These are phyloP conservation scores for Zygaena filipendulae DNA, from an alignment of 2,888 invertebrate genomes.

Conservation along the genomic window DNA sequence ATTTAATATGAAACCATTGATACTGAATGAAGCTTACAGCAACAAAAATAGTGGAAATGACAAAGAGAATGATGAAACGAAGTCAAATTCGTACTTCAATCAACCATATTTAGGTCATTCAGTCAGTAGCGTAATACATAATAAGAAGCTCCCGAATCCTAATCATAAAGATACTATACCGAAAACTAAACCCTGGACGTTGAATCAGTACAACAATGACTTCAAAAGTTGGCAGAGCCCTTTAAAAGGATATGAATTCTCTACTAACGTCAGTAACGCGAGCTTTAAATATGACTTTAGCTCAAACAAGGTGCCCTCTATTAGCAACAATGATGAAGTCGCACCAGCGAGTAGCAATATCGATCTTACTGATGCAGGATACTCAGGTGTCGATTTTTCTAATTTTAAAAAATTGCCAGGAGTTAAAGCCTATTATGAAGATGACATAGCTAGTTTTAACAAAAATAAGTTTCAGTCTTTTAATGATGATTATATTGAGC, in stretches of 20 bases:
- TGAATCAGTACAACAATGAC: conserved; percentile 11
- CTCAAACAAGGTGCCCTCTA: conserved; percentile 32
- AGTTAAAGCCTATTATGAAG: conserved; percentile 28
- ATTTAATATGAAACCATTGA: too few relatives aligned
- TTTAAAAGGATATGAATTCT: conserved; percentile 41
- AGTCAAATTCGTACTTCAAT: conserved; percentile 21
- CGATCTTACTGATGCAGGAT: conserved; percentile 34
- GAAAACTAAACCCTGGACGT: conserved; percentile 33
- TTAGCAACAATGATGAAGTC: conserved; percentile 35
- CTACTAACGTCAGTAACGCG: conserved; percentile 41
- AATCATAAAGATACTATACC: conserved; percentile 40
- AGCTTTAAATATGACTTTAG: conserved; percentile 39
- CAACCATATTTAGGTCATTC: conserved; percentile 22
- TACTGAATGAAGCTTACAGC: too few relatives aligned
- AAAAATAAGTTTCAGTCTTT: too few relatives aligned
- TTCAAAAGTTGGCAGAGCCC: conserved; percentile 34
- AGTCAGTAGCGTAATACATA: too few relatives aligned
- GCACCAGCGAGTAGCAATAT: conserved; percentile 43
- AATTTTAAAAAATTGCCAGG: conserved; percentile 38
- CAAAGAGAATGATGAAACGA: conserved; percentile 18
- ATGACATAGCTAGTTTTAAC: conserved; percentile 27
- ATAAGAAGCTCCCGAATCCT: too few relatives aligned
- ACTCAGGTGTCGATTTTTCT: conserved; percentile 33
- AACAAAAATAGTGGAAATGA: conserved; percentile 8
- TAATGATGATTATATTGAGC: conserved; percentile 34